A percentile compares a stretch with the other conserved stretches of the same genome.
Conservation (phyloP, 1,140 invertebrate species). For the Trichogramma pretiosum region DNA sequence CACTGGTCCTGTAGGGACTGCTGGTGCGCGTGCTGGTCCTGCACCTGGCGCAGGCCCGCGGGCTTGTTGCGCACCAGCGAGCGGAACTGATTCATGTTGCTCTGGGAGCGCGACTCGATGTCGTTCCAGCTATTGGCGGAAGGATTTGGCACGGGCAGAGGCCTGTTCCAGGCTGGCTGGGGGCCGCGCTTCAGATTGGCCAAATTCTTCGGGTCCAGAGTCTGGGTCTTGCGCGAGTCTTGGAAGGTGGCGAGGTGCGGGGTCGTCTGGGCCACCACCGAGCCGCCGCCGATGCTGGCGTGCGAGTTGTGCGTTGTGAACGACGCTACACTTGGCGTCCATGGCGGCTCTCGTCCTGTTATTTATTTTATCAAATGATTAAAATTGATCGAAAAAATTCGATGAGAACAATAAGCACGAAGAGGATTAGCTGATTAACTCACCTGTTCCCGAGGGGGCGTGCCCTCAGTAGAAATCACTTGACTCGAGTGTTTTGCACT, state of each 20-base stretch:
- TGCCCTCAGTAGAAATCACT: slow-evolving; percentile 86
- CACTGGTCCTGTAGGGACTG: slow-evolving; percentile 42
- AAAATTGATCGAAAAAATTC: no score
- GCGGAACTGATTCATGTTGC: slow-evolving; percentile 44
- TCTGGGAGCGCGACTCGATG: slow-evolving; percentile 41
- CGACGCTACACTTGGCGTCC: slow-evolving; percentile 42
- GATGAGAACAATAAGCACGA: no score
- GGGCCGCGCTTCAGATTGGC: slow-evolving; percentile 40
- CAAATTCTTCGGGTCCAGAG: slow-evolving; percentile 41
- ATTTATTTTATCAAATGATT: background rate
- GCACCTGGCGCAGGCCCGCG: slow-evolving; percentile 33
- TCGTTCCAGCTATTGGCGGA: slow-evolving; percentile 37
- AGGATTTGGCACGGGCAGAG: slow-evolving; percentile 34
- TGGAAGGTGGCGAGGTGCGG: slow-evolving; percentile 42
- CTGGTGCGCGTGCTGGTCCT: slow-evolving; percentile 20
- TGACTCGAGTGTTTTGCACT: slow-evolving; percentile 89
- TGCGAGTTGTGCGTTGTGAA: slow-evolving; percentile 43
- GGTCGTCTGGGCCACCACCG: background rate
- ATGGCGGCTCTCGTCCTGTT: slow-evolving; percentile 42
- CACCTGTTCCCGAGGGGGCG: slow-evolving; percentile 47
- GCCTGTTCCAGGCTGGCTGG: slow-evolving; percentile 38
- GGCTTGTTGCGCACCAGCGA: slow-evolving; percentile 40
- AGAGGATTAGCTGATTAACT: no score
- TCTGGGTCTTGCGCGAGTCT: slow-evolving; percentile 42
- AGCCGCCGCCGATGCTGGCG: slow-evolving; percentile 19